Conservation (phyloP, 2,797 vertebrate species). For the Buceros bicornis region DNA sequence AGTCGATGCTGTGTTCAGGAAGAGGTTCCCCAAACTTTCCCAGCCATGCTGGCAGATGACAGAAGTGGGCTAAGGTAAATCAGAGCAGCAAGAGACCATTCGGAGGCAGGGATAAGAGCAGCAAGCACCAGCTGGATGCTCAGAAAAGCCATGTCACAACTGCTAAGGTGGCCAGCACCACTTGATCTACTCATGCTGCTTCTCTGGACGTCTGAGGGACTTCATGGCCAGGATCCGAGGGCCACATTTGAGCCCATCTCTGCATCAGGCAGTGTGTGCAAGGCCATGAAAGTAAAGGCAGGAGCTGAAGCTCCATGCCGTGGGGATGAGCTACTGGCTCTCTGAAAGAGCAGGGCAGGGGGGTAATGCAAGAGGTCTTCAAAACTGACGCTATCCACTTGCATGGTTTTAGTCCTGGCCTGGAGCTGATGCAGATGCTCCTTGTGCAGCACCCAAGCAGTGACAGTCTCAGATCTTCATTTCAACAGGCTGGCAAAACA, state of each 20-base stretch:
- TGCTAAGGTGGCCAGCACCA: fast-evolving
- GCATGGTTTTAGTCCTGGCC: not conserved
- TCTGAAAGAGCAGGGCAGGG: fast-evolving
- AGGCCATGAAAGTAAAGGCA: not conserved
- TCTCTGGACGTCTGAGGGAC: fast-evolving
- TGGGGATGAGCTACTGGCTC: not conserved
- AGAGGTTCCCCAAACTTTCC: not conserved
- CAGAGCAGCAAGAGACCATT: not conserved
- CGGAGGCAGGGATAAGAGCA: not conserved
- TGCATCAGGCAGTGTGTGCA: not conserved
- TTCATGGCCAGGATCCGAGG: not conserved
- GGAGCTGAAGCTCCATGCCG: not conserved
- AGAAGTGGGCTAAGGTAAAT: not conserved
- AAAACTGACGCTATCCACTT: not conserved
- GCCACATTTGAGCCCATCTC: not conserved
- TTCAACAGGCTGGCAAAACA: not conserved
- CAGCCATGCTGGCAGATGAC: not conserved
- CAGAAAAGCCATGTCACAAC: not conserved
- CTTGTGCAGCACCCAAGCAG: not conserved
- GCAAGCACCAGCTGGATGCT: not conserved
- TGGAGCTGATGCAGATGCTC: not conserved
- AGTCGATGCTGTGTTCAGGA: not conserved
- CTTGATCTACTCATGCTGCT: not conserved
- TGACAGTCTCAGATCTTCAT: not conserved
- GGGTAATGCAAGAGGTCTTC: not conserved